Percentiles rank a stretch among this genome's conserved stretches.
Conservation (phyloP, 1,140 invertebrate species). For the Yoshiicerus persimilis region DNA sequence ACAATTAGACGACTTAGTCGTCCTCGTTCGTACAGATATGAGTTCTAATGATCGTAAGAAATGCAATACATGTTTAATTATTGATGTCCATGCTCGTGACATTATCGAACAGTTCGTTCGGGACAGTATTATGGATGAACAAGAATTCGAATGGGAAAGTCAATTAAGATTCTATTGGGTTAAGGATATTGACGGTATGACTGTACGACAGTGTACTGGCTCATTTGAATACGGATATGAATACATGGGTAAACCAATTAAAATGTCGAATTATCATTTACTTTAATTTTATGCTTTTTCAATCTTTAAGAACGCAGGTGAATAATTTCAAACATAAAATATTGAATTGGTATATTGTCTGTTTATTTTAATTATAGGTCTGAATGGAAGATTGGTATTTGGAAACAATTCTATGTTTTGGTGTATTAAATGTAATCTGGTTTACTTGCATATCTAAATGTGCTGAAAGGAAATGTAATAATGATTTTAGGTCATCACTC, state of each 20-base stretch:
- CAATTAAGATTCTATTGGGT: slow-evolving; percentile 90
- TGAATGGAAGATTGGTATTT: slow-evolving; percentile 85
- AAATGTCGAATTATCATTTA: too few relatives aligned
- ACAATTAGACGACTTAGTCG: slow-evolving; percentile 81
- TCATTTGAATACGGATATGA: slow-evolving; percentile 88
- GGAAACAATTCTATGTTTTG: too few relatives aligned
- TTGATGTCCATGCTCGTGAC: slow-evolving; percentile 79
- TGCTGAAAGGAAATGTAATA: too few relatives aligned
- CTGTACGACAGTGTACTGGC: slow-evolving; percentile 77
- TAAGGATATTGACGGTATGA: slow-evolving; percentile 75
- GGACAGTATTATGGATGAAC: slow-evolving; percentile 72
- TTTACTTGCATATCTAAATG: background rate
- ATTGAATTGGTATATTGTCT: too few relatives aligned
- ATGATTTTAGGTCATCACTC: too few relatives aligned
- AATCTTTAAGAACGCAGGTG: too few relatives aligned
- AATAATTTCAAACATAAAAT: background rate
- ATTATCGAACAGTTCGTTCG: background rate
- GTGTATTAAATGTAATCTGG: too few relatives aligned
- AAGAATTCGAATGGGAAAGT: slow-evolving; percentile 90
- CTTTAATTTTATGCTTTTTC: background rate
- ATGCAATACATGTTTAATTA: slow-evolving; percentile 81
- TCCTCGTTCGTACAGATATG: slow-evolving; percentile 69
- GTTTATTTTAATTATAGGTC: slow-evolving; percentile 56
- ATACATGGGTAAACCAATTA: slow-evolving; percentile 71
- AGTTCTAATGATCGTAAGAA: slow-evolving; percentile 79